Evolutionary conservation across 2,113 vertebrate genomes (phyloP).

Genomic region (Plecturocebus donacophilus): DNA sequence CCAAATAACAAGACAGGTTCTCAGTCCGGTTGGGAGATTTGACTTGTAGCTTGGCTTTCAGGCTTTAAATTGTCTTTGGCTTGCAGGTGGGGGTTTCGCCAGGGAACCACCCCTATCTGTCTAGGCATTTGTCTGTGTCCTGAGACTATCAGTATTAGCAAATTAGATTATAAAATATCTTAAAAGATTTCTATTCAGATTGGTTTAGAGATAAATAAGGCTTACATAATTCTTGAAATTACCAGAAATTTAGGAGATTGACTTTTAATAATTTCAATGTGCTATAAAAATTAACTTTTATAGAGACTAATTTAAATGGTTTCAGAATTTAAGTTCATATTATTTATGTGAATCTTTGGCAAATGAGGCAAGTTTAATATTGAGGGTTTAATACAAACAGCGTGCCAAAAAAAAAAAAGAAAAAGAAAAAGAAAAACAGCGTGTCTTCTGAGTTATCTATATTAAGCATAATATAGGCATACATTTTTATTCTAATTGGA

Average conservation of each 20-base stretch:
- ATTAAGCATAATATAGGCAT: background rate
- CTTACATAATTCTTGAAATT: conserved; percentile 5
- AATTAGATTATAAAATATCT: background rate
- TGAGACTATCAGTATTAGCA: background rate
- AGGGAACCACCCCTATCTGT: too few species aligned
- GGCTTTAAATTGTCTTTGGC: too few species aligned
- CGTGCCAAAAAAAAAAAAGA: background rate
- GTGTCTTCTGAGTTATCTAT: background rate
- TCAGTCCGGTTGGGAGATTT: too few species aligned
- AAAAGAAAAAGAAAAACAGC: background rate
- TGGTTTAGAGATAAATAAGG: background rate
- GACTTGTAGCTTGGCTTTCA: too few species aligned
- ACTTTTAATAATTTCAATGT: background rate
- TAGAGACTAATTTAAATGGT: background rate
- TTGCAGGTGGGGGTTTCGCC: too few species aligned
- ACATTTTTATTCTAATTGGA: background rate
- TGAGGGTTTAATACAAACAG: background rate
- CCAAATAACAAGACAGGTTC: too few species aligned
- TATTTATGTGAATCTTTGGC: background rate
- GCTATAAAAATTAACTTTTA: background rate
- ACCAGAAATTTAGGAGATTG: background rate
- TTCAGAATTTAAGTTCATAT: background rate
- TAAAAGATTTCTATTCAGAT: background rate
- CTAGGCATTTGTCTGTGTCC: too few species aligned
- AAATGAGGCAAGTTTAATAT: background rate